Conservation (phyloP, 2,888 invertebrate species). For the Hofmannophila pseudospretella region DNA sequence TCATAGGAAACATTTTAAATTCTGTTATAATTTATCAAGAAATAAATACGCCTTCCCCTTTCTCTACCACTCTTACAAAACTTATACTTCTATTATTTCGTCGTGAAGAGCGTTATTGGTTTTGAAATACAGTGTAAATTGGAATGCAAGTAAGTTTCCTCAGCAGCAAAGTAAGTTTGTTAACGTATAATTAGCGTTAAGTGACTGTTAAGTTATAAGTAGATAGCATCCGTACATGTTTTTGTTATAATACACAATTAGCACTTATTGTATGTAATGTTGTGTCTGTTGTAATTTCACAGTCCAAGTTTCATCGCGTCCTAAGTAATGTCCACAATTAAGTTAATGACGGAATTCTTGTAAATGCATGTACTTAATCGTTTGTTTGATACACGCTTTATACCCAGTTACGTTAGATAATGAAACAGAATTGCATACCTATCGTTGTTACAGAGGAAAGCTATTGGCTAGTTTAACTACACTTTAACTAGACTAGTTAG, state of each 20-base stretch:
- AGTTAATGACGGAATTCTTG: slow-evolving; percentile 39
- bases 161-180: slow-evolving; percentile 23
- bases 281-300: slow-evolving; percentile 44
- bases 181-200: slow-evolving; percentile 63
- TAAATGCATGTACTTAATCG: slow-evolving; percentile 33
- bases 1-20: slow-evolving; percentile 57
- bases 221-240: slow-evolving; percentile 58
- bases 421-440: no score
- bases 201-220: slow-evolving; percentile 71
- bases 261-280: slow-evolving; percentile 45
- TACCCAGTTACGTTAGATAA: slow-evolving; percentile 3
- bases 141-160: neutral
- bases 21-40: slow-evolving; percentile 68
- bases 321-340: slow-evolving; percentile 43
- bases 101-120: neutral
- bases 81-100: no score
- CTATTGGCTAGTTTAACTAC: no score
- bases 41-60: slow-evolving; percentile 57
- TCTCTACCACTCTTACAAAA: slow-evolving; percentile 15
- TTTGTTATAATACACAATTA: slow-evolving; percentile 58
- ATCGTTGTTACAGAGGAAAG: no score
- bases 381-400: slow-evolving; percentile 11
- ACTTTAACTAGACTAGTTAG: no score
- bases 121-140: neutral
- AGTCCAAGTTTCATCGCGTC: slow-evolving; percentile 36